These are phyloP conservation scores for Notarius lentiginosus DNA, from an alignment of 2,113 vertebrate species.

Conservation along the genomic window DNA sequence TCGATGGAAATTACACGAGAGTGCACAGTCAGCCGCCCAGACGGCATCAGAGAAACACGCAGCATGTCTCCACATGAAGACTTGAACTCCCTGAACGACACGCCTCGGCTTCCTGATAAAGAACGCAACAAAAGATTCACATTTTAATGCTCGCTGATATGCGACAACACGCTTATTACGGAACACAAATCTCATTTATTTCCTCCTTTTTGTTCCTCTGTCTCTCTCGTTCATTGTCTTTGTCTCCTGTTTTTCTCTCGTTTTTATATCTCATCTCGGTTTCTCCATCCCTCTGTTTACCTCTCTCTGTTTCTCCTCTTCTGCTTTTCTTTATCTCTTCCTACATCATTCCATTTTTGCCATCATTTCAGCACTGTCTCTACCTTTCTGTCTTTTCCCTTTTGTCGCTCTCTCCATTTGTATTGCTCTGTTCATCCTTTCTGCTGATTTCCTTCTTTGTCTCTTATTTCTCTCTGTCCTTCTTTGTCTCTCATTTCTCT, in stretches of 20 bases:
- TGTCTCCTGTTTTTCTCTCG: not conserved
- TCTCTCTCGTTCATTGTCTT: not conserved
- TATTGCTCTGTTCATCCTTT: not conserved
- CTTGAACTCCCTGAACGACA: not conserved
- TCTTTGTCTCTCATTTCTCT: not conserved
- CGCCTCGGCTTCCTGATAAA: not conserved
- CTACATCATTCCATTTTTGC: not conserved
- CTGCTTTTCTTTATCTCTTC: not conserved
- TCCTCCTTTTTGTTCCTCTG: not conserved
- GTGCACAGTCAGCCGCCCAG: not conserved
- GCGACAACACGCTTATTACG: not conserved
- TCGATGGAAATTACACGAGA: constrained; percentile 25
- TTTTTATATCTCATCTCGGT: not conserved
- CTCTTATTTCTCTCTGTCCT: not conserved
- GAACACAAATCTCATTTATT: not conserved
- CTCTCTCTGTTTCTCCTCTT: not conserved
- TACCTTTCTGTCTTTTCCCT: not conserved
- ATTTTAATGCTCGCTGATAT: constrained; percentile 15
- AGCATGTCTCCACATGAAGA: not conserved
- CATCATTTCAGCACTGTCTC: not conserved
- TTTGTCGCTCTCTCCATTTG: not conserved
- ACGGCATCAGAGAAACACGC: not conserved
- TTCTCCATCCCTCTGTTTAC: not conserved
- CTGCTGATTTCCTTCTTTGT: not conserved
- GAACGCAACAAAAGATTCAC: constrained; percentile 26